Base-by-base conservation (phyloP, 2,113 vertebrate genomes). In the Cheirogaleus medius region DNA sequence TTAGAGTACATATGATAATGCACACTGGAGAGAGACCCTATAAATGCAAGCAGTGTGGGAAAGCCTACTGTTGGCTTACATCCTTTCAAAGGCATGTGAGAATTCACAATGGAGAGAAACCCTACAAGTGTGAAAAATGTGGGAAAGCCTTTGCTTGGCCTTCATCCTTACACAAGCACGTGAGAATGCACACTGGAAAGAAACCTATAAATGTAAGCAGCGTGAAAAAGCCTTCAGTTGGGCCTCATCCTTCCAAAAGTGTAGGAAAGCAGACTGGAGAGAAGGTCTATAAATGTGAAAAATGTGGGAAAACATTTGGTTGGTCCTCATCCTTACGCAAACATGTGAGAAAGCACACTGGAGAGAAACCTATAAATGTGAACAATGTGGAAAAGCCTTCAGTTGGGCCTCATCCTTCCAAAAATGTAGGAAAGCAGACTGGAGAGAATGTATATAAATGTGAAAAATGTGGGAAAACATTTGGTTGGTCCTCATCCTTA, bases 21-120 rank as follows among this genome's bases (percentile, higher is more conserved):
- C 96, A 95, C 34, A 25, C 56, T 0, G 92, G 85, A 20, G 85
- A 77, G 56, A 96, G 91, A 6, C 91, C 88, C 4, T 96, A 93
- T 49, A 76, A 60, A 52, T 94, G 95, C 23, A 21, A 84, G 32
- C 92, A 47, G 64, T 92, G 98, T 14, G 97, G 98, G 0, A 98
- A 98, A 87, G 93, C 96, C 90, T 99, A 98, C 88, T 93, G 97
- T 39, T 92, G 86, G 42, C 82, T 47, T 25, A 63, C 81, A 1
- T 97, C 98, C 93, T 98, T 98, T 18, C 95, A 97, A 32, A 97
- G 96, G 23, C 98, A 99, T 94, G 42, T 88, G n/a, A 81, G 91
- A 34, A 90, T 58, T 14, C 97, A 98, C 63, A 39, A 78, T 1
- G 90, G 94, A 3, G 77, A 84, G 49, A 93, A 74, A 39, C 91